Percentiles rank a stretch among this genome's conserved stretches.
phyloP scores from a whole-genome alignment of 1,140 invertebrate genomes.

The Oscheius sp. region DNA sequence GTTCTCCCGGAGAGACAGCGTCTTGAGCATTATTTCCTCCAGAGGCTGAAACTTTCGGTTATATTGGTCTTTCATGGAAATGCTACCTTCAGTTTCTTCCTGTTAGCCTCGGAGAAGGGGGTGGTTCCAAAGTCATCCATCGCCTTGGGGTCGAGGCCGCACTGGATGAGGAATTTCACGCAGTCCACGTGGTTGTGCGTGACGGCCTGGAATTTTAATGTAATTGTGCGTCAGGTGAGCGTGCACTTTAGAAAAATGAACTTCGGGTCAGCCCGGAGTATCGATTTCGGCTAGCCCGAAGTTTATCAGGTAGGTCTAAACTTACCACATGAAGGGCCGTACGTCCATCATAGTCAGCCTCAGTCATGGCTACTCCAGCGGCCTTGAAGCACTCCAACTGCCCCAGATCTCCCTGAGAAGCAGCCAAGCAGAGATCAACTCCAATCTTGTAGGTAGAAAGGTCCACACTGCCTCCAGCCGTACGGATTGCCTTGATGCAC shows the following conservation, averaged over 20 bases:
- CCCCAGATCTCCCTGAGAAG: constrained; percentile 47
- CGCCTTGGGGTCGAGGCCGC: constrained; percentile 17
- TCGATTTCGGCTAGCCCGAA: neutral
- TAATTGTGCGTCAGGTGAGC: neutral
- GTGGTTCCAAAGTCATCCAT: constrained; percentile 32
- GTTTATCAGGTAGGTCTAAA: neutral
- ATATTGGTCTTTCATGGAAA: neutral
- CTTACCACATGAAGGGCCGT: constrained; percentile 59
- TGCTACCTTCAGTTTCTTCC: constrained; percentile 1
- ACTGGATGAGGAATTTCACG: constrained; percentile 27
- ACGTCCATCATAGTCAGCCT: constrained; percentile 55
- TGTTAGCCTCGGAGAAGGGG: constrained; percentile 17
- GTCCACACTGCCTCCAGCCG: constrained; percentile 52
- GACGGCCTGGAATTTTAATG: constrained; percentile 24
- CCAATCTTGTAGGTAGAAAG: constrained; percentile 43
- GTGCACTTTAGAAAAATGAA: neutral
- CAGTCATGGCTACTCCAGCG: constrained; percentile 53
- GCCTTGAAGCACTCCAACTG: constrained; percentile 51
- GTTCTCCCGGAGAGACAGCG: neutral
- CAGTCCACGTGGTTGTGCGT: constrained; percentile 30
- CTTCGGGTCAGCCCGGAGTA: neutral
- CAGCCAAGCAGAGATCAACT: constrained; percentile 55
- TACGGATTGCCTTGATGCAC: constrained; percentile 45
- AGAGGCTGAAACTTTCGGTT: neutral
- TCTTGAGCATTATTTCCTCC: neutral